Evolutionary conservation across 2,888 invertebrate genomes (phyloP).

Genomic region (Amiota communis): DNA sequence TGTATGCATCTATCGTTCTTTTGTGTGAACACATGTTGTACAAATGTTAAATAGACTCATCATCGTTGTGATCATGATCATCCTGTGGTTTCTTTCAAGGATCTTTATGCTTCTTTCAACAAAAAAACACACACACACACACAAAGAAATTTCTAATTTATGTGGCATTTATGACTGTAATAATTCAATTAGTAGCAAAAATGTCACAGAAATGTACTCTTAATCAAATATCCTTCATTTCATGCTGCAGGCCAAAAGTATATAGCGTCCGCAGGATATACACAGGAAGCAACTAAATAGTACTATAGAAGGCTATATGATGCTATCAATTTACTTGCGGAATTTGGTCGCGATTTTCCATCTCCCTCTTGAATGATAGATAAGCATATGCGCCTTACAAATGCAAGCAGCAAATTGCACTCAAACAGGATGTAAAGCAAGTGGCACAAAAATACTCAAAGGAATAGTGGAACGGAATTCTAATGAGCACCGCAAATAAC

Average conservation of each 20-base stretch:
- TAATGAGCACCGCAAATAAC: constrained; percentile 56
- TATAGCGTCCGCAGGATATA: too few species aligned
- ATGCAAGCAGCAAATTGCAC: background rate
- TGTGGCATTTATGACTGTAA: constrained; percentile 43
- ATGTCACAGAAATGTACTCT: constrained; percentile 45
- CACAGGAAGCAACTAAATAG: constrained; percentile 37
- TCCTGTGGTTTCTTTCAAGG: constrained; percentile 13
- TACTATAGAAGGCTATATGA: constrained; percentile 49
- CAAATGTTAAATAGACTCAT: constrained; percentile 52
- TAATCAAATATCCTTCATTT: constrained; percentile 63
- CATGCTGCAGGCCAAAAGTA: constrained; percentile 48
- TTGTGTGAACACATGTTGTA: constrained; percentile 63
- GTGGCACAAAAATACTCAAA: constrained; percentile 51
- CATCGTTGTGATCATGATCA: constrained; percentile 27
- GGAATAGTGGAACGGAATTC: constrained; percentile 46
- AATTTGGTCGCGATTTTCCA: background rate
- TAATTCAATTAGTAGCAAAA: constrained; percentile 64
- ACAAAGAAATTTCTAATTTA: constrained; percentile 26
- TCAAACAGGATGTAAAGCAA: constrained; percentile 59
- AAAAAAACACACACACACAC: background rate
- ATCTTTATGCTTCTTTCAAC: constrained; percentile 31
- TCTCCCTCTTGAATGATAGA: too few species aligned
- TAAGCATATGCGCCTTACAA: background rate
- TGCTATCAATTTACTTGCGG: constrained; percentile 61
- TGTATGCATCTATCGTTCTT: constrained; percentile 50